Evolutionary conservation across 2,113 vertebrate species (phyloP).

Genomic region (Crypturellus undulatus): DNA sequence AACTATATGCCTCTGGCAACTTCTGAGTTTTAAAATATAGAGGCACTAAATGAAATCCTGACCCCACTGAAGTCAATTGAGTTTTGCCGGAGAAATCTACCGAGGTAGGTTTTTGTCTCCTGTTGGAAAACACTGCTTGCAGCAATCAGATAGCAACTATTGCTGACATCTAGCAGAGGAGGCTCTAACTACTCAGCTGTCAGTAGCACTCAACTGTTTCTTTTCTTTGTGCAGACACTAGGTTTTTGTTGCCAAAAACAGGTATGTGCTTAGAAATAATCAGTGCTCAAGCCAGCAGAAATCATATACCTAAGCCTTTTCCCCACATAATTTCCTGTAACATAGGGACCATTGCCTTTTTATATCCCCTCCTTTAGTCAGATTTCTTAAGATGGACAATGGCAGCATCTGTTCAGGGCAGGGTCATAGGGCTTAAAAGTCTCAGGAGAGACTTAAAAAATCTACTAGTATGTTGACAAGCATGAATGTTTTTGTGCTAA

Average conservation of each 20-base stretch:
- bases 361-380: neutral
- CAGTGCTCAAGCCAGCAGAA: neutral
- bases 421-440: neutral
- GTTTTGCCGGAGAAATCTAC: neutral
- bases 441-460: neutral
- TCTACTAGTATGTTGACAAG: neutral
- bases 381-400: neutral
- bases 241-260: neutral
- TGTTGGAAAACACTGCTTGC: constrained; percentile 18
- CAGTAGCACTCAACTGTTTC: neutral
- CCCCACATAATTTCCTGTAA: neutral
- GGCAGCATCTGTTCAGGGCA: neutral
- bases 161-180: constrained; percentile 10
- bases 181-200: neutral
- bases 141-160: neutral
- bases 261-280: neutral
- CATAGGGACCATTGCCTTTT: neutral
- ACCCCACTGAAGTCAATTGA: neutral
- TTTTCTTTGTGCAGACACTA: neutral
- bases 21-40: constrained; percentile 1
- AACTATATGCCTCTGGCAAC: neutral
- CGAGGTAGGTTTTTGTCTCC: constrained; percentile 4
- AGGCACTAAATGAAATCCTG: neutral
- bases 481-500: neutral
- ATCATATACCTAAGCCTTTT: neutral